Evolutionary conservation across 2,797 vertebrate genomes (phyloP).

Genomic region (Acrossocheilus wenchowensis): DNA sequence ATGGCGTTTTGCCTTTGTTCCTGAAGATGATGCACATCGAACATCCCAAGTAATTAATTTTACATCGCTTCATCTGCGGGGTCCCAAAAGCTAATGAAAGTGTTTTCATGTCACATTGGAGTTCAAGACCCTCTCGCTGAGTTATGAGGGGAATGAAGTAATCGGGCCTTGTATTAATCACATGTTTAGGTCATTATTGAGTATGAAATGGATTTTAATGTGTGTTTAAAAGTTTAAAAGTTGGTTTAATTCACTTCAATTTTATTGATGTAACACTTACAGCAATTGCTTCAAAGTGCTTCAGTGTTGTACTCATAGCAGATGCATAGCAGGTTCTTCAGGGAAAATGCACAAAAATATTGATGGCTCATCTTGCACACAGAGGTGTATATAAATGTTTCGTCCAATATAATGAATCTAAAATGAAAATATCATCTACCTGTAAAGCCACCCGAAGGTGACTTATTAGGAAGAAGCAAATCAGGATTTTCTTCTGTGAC

Average conservation of each 20-base stretch:
- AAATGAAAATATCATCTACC: background rate
- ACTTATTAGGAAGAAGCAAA: background rate
- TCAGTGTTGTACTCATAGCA: background rate
- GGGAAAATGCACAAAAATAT: background rate
- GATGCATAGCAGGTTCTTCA: background rate
- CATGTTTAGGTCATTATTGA: conserved; percentile 39
- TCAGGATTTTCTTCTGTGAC: background rate
- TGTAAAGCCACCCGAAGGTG: background rate
- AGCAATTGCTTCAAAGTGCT: background rate
- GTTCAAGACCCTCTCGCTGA: conserved; percentile 57
- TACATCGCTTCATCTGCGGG: conserved; percentile 74
- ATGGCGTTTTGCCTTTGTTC: conserved; percentile 81
- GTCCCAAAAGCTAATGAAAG: conserved; percentile 73
- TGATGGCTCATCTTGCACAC: background rate
- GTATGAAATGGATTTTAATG: conserved; percentile 34
- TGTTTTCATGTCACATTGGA: conserved; percentile 60
- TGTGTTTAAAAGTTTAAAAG: conserved; percentile 34
- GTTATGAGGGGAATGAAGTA: conserved; percentile 59
- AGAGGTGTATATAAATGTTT: background rate
- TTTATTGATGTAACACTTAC: background rate
- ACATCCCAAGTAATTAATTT: conserved; percentile 82
- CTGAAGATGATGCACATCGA: conserved; percentile 75
- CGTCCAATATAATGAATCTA: background rate
- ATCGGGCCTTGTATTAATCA: conserved; percentile 53
- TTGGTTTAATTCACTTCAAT: background rate